Base-by-base conservation (phyloP, 2,113 vertebrate genomes). In the Boulengerochromis microlepis region DNA sequence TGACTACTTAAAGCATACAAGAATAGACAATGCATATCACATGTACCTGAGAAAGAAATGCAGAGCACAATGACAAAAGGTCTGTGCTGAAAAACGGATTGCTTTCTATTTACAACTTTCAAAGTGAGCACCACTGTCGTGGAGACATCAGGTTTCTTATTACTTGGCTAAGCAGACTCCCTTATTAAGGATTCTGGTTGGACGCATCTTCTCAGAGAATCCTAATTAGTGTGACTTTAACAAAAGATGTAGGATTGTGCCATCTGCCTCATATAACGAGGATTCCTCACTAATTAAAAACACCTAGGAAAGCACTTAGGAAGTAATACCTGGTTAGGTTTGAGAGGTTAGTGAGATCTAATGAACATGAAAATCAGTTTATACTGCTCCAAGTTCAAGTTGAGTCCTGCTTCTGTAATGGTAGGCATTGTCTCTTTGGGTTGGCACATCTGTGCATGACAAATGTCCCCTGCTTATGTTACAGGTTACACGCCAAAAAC, bases 191-290 rank as follows among this genome's bases (percentile, higher is more conserved):
- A 95, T 97, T 95, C 95, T 96, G 93, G 86, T 92, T 96, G 92
- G 95, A 97, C 96, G 96, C 94, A 91, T 94, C 95, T 97, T 95
- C 95, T 97, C 95, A 35, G 90, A 93, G 96, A 98, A 98, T 97
- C 96, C 97, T 97, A 98, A 98, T 98, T 98, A 98, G 96, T 95
- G 97, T 96, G 96, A 97, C 96, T 98, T 97, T 96, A 97, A 97
- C 95, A 97, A 96, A 96, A 93, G 91, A 97, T 93, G 93, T 96
- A 96, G 97, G 96, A 97, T 96, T 97, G 95, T 96, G 95, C 96
- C 97, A 97, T 96, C 97, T 98, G 97, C 97, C 97, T 97, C 94
- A 94, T 96, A 95, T 96, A 97, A 95, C 96, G 94, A 97, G 95
- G 93, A 97, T 96, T 94, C 95, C 93, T 95, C 95, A 94, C 96